Conservation (phyloP, 2,797 vertebrate species). For the Pyrrhura leucotis region DNA sequence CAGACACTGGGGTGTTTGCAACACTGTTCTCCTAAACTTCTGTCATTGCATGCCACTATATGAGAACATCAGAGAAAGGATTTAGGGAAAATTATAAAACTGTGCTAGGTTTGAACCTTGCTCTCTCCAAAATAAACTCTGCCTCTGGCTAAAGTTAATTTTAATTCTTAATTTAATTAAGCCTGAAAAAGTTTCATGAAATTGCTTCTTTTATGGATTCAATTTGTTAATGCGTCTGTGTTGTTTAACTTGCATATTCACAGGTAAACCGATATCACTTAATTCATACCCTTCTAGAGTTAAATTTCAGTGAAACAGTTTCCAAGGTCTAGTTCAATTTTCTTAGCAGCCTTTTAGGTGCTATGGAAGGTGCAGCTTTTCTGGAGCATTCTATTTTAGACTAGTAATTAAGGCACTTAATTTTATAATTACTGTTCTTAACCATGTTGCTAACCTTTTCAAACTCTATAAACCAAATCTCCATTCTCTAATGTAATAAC, state of each 20-base stretch:
- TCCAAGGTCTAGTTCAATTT: background rate
- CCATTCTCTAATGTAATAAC: background rate
- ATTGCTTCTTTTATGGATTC: background rate
- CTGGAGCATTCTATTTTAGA: background rate
- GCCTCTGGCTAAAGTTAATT: background rate
- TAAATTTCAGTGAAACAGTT: background rate
- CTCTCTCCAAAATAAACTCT: background rate
- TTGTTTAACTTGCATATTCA: background rate
- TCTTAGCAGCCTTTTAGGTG: background rate
- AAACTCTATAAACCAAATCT: background rate
- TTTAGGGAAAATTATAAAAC: background rate
- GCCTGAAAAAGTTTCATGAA: background rate
- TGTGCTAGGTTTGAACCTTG: background rate
- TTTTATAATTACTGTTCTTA: background rate
- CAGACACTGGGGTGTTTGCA: rapidly evolving
- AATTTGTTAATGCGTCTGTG: background rate
- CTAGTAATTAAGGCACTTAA: background rate
- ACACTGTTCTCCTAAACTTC: background rate
- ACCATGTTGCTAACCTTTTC: background rate
- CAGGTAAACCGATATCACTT: background rate
- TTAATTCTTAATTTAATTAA: background rate
- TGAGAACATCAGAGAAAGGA: background rate
- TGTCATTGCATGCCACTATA: background rate
- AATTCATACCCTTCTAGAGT: background rate
- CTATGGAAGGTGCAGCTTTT: background rate